Evolutionary conservation across 2,888 invertebrate species (phyloP).

Genomic region (Drosophila borealis): DNA sequence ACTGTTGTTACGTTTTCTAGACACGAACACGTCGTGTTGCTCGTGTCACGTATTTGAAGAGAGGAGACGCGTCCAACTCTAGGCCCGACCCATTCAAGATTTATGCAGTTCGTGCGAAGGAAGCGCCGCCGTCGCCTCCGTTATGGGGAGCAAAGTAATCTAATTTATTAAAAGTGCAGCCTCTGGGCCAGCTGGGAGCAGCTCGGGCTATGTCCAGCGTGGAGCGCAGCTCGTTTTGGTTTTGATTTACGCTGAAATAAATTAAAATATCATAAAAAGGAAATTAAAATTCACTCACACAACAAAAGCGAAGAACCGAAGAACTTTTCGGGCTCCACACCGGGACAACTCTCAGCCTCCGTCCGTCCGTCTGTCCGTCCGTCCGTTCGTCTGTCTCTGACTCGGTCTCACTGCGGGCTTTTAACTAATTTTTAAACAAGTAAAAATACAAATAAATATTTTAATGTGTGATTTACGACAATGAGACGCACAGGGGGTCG

Average conservation of each 20-base stretch:
- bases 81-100: constrained; percentile 41
- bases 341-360: neutral
- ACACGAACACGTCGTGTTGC: no score
- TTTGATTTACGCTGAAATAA: constrained; percentile 84
- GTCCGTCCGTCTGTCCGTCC: neutral
- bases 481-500: constrained; percentile 75
- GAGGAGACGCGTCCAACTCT: constrained; percentile 11
- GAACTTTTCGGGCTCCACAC: constrained; percentile 7
- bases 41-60: constrained; percentile 3
- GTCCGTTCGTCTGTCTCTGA: neutral
- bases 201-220: constrained; percentile 13
- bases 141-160: constrained; percentile 58
- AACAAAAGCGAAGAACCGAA: constrained; percentile 52
- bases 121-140: constrained; percentile 53
- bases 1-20: no score
- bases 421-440: constrained; percentile 80
- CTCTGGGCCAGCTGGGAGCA: constrained; percentile 34
- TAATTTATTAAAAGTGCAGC: constrained; percentile 79
- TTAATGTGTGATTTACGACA: constrained; percentile 81
- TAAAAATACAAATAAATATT: constrained; percentile 81
- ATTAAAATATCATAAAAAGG: constrained; percentile 84
- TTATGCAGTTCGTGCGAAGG: constrained; percentile 73
- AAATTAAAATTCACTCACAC: constrained; percentile 83
- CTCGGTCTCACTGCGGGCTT: constrained; percentile 55
- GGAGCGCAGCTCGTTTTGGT: constrained; percentile 71